These are phyloP conservation scores for Microplitis manilae DNA, from an alignment of 2,888 invertebrate genomes.

Conservation along the genomic window DNA sequence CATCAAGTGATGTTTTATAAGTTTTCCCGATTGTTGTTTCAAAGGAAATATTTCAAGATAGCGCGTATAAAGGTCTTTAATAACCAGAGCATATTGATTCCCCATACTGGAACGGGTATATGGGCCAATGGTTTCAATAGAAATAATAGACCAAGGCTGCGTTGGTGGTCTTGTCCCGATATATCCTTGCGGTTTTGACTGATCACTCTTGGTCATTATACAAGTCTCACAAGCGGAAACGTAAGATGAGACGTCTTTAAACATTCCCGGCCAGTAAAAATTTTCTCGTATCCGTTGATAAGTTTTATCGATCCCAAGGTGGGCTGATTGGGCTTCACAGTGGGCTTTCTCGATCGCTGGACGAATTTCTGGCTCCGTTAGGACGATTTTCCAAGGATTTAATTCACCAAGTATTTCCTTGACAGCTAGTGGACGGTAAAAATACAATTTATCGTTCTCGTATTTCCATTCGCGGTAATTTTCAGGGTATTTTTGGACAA, in stretches of 20 bases:
- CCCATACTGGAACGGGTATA: constrained; percentile 29
- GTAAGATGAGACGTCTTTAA: constrained; percentile 26
- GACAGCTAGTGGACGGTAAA: constrained; percentile 30
- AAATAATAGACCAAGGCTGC: constrained; percentile 37
- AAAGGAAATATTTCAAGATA: constrained; percentile 34
- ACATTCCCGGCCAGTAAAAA: constrained; percentile 37
- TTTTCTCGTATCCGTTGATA: constrained; percentile 20
- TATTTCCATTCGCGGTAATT: constrained; percentile 39
- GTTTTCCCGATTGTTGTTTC: constrained; percentile 21
- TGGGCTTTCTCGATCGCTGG: constrained; percentile 16
- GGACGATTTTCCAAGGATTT: constrained; percentile 37
- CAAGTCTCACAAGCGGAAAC: constrained; percentile 32
- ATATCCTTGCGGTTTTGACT: constrained; percentile 26
- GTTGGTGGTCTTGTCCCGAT: constrained; percentile 24
- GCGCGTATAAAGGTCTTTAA: constrained; percentile 35
- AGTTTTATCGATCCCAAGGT: constrained; percentile 41
- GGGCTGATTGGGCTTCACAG: background rate
- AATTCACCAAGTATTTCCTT: constrained; percentile 37
- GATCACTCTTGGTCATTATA: constrained; percentile 34
- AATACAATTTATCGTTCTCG: constrained; percentile 21
- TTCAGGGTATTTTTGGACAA: constrained; percentile 11
- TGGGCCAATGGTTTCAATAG: constrained; percentile 29
- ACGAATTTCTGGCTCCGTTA: constrained; percentile 8
- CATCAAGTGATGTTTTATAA: constrained; percentile 19
- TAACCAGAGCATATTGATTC: constrained; percentile 33